Percentiles rank a stretch among this genome's conserved stretches.
These are phyloP conservation scores for Mythimna impura DNA, from an alignment of 2,888 invertebrate species.

Conservation along the genomic window DNA sequence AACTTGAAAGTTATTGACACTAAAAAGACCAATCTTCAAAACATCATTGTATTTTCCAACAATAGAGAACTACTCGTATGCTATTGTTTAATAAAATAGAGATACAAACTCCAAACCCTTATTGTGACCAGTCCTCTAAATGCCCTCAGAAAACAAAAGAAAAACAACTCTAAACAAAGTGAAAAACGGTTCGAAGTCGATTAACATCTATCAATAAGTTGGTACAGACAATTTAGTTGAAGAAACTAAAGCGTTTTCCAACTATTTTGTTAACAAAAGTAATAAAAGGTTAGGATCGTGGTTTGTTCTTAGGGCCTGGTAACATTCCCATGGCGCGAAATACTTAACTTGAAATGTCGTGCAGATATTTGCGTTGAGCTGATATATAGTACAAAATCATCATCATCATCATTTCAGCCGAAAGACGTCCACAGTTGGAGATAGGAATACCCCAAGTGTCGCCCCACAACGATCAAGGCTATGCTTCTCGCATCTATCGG, in stretches of 20 bases:
- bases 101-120: constrained; percentile 27
- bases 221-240: constrained; percentile 43
- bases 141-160: constrained; percentile 20
- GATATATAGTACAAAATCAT: no score
- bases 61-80: constrained; percentile 22
- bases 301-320: constrained; percentile 17
- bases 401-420: no score
- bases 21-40: neutral
- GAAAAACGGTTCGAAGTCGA: constrained; percentile 44
- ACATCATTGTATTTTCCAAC: neutral
- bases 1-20: constrained; percentile 4
- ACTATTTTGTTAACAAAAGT: constrained; percentile 51
- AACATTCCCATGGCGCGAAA: no score
- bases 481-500: no score
- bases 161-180: constrained; percentile 45
- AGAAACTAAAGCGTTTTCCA: constrained; percentile 36
- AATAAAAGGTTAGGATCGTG: constrained; percentile 44
- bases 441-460: no score
- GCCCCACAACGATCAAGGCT: no score
- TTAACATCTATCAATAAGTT: constrained; percentile 45
- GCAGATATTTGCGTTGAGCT: no score
- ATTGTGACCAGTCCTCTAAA: constrained; percentile 18
- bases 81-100: constrained; percentile 37
- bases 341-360: no score
- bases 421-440: no score